These are phyloP conservation scores for Fopius arisanus DNA, from an alignment of 1,140 invertebrate species.

Conservation along the genomic window DNA sequence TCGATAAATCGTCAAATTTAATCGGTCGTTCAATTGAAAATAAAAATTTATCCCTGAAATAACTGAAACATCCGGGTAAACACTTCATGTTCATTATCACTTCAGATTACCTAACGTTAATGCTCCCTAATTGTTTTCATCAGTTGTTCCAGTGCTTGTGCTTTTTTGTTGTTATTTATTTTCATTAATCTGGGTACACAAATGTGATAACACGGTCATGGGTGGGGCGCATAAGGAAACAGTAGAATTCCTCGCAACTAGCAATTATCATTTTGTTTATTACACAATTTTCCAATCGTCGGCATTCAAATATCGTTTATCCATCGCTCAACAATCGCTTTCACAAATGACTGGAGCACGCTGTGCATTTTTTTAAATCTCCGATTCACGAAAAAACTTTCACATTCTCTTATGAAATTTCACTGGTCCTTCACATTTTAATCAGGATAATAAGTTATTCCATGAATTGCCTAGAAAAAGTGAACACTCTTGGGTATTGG, in stretches of 20 bases:
- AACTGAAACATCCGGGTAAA: too few relatives aligned
- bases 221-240: background rate
- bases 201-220: background rate
- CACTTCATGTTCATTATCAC: too few relatives aligned
- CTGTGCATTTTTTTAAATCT: background rate
- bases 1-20: background rate
- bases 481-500: background rate
- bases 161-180: background rate
- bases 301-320: background rate
- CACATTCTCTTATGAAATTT: background rate
- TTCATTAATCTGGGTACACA: background rate
- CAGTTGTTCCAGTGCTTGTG: too few relatives aligned
- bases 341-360: slow-evolving; percentile 50
- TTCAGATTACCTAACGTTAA: too few relatives aligned
- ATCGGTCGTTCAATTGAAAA: background rate
- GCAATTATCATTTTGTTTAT: slow-evolving; percentile 11
- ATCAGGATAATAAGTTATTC: background rate
- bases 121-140: too few relatives aligned
- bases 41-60: too few relatives aligned
- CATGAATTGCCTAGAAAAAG: background rate
- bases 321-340: slow-evolving; percentile 36
- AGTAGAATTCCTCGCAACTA: background rate
- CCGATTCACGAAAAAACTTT: slow-evolving; percentile 27
- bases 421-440: slow-evolving; percentile 19
- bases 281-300: slow-evolving; percentile 4